Percentiles rank a stretch among this genome's conserved stretches.
phyloP scores from a whole-genome alignment of 2,888 invertebrate species.

The Lamellibrachia satsuma region DNA sequence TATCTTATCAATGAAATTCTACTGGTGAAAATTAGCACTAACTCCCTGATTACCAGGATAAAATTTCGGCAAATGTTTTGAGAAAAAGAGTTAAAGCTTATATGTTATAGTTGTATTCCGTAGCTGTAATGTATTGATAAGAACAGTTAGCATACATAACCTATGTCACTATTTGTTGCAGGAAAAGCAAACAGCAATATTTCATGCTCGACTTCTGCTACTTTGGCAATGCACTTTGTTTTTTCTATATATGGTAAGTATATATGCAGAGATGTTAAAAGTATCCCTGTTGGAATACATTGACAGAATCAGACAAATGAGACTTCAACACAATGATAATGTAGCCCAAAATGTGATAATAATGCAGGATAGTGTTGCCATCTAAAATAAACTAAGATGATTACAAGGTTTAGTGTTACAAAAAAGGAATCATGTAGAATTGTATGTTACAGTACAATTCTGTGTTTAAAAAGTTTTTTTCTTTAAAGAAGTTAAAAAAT shows the following conservation, averaged over 20 bases:
- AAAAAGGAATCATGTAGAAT: too few species aligned
- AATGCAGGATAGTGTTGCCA: background rate
- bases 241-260: constrained; percentile 55
- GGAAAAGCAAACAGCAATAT: constrained; percentile 56
- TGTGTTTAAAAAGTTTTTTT: too few species aligned
- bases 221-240: constrained; percentile 51
- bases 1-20: too few species aligned
- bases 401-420: background rate
- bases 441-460: too few species aligned
- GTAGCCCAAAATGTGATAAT: background rate
- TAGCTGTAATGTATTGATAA: too few species aligned
- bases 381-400: background rate
- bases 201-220: constrained; percentile 61
- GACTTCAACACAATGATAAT: background rate
- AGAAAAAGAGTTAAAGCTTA: background rate
- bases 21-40: too few species aligned
- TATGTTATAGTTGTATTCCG: background rate
- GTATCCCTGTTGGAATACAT: background rate
- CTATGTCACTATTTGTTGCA: constrained; percentile 26
- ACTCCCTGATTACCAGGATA: too few species aligned
- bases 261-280: background rate
- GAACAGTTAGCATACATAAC: background rate
- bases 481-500: too few species aligned
- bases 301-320: background rate
- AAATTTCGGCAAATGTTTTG: too few species aligned